These are phyloP conservation scores for Tipula confusa DNA, from an alignment of 2,888 invertebrate species.

Conservation along the genomic window DNA sequence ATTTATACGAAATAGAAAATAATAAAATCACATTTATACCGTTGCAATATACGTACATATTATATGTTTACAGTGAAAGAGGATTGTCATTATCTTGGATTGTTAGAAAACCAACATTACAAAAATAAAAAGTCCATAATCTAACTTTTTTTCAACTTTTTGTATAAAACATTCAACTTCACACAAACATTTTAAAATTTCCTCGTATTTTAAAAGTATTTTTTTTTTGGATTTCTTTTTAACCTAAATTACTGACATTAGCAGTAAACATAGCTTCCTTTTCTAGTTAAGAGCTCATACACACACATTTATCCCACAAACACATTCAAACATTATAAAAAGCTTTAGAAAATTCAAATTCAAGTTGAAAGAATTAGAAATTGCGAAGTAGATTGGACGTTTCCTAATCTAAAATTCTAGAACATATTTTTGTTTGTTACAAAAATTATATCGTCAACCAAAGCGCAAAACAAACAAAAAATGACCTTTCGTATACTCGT, in stretches of 20 bases:
- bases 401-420: not conserved
- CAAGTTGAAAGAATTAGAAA: not conserved
- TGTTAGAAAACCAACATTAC: not conserved
- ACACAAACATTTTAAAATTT: constrained; percentile 1
- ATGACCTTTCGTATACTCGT: not conserved
- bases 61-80: constrained; percentile 25
- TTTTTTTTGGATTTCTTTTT: not conserved
- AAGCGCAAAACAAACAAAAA: not conserved
- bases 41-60: not conserved
- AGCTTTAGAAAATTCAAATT: not conserved
- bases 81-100: not conserved
- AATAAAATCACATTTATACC: not conserved
- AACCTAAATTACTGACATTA: not conserved
- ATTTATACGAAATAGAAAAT: not conserved
- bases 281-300: not conserved
- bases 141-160: not conserved
- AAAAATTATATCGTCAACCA: not conserved
- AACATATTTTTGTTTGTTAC: not conserved
- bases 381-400: not conserved
- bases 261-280: not conserved
- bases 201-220: not conserved
- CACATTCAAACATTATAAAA: not conserved
- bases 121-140: not conserved
- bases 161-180: not conserved
- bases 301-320: too few species aligned